phyloP scores from a whole-genome alignment of 1,140 invertebrate genomes.

The Trichomalopsis sarcophagae region DNA sequence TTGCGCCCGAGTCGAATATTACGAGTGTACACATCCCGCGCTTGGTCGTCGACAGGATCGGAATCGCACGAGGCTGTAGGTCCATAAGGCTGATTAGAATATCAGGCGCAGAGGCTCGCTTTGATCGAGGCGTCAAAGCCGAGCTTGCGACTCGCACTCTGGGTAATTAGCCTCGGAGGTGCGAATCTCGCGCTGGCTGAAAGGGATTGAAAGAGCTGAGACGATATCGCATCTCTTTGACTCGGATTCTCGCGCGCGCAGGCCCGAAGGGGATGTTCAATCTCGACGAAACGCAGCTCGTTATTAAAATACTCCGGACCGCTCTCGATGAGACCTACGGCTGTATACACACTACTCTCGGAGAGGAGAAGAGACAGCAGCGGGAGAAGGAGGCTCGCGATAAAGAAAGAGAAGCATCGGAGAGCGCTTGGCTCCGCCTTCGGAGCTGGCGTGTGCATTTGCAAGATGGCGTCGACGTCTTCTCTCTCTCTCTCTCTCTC shows the following conservation, averaged over 20 bases:
- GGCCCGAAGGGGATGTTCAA: background rate
- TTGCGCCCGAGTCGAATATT: background rate
- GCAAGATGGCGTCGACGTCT: constrained; percentile 71
- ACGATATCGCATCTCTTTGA: constrained; percentile 13
- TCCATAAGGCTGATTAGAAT: background rate
- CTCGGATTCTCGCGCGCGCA: background rate
- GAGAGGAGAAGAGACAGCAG: constrained; percentile 24
- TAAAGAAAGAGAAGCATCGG: constrained; percentile 50
- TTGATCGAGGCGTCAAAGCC: background rate
- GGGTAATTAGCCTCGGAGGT: background rate
- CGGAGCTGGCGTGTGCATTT: constrained; percentile 69
- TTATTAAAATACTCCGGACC: background rate
- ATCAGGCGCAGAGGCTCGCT: background rate
- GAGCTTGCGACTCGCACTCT: background rate
- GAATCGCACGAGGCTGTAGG: background rate
- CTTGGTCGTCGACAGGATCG: too few relatives aligned
- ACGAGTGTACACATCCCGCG: too few relatives aligned
- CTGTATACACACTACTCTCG: background rate
- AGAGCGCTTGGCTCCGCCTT: constrained; percentile 72
- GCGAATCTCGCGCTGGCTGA: constrained; percentile 14
- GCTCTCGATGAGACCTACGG: background rate
- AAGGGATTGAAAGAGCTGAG: constrained; percentile 37
- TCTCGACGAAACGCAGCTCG: background rate
- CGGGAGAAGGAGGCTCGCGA: constrained; percentile 11
- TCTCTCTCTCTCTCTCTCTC: constrained; percentile 23